Evolutionary conservation across 2,888 invertebrate species (phyloP), one percentile per base, ranked within the genome.

Genomic region (Meteorus cinctellus): DNA sequence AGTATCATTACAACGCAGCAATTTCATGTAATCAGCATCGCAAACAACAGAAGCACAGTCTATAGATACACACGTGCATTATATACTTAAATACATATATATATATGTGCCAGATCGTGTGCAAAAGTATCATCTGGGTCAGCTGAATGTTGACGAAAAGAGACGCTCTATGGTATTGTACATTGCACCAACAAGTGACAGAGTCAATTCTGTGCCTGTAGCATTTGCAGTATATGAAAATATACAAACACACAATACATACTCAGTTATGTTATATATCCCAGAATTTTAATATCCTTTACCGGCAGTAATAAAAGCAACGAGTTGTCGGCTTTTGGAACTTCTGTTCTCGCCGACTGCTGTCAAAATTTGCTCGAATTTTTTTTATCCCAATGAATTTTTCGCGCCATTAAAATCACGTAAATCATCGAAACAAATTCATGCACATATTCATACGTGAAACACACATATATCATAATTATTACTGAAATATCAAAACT

Each of bases 261-360:
- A 31, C 34, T 51, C 6, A n/a, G 16, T 34, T 55, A 34, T 72
- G 63, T 19, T 24, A 36, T 71, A n/a, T 5, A 27, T 24, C 27
- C 27, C 62, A 60, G 1, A 69, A 55, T 31, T 19, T 69, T 69
- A 48, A 63, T 63, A 63, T 34, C 63, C 59, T 48, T n/a, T 60
- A 19, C 19, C 59, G 24, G 1, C 34, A 34, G 34, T 63, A 79
- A 79, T 79, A 79, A 79, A 79, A 80, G 78, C 78, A 74, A 78
- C 67, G 67, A 27, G 36, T 74, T 55, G 60, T 41, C 65, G 31
- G 29, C 60, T 68, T 59, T 45, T 74, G 60, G 77, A 73, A 80
- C 81, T 81, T 82, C 79, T 81, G 81, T 80, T 79, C 81, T 82
- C 66, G 79, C 81, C 81, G 82, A 79, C 76, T 74, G 63, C 74